Base-by-base conservation (phyloP, 2,113 vertebrate species). In the Odobenus rosmarus region DNA sequence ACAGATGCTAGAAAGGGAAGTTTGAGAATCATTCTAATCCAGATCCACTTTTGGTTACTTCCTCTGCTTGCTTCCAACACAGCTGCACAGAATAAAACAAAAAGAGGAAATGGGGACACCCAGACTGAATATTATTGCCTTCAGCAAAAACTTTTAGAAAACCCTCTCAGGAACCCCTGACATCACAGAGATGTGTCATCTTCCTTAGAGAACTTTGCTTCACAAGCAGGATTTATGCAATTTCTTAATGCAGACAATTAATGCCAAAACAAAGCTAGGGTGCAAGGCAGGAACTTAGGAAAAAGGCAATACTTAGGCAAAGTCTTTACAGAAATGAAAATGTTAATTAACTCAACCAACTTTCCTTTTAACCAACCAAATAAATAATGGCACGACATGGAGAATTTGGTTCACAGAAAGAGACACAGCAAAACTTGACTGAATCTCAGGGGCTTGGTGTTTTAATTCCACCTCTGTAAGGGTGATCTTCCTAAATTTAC, bases 51-150 rank as follows among this genome's bases (percentile, higher is more conserved):
- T 77, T 24, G 61, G 90, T 79, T 74, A 90, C 80, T 97, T 98
- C 95, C 95, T 97, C 71, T 67, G 51, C 69, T 92, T 76, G 83
- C 79, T 96, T 95, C 95, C 94, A 97, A 15, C 88, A 90, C 96
- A 98, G 94, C 95, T 98, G 95, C 74, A 88, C 1, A 88, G 76
- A 80, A 90, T 87, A 87, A 96, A 96, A 96, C 92, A 97, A 93
- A 95, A 96, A 97, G 76, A 97, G 94, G 95, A 96, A 97, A 96
- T 7, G 36, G 87, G 49, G 82, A 96, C 84, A 88, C 42, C 33
- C 81, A 88, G 36, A 62, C 24, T 46, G 69, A 79, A 81, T 62
- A 91, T 84, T 21, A 62, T 31, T 87, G 67, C 46, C 67, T 87
- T 81, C 51, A 82, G 71, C 77, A 72, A 72, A 91, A 97, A 36